Conservation (phyloP, 2,797 vertebrate genomes). For the Dromococcyx pavoninus region DNA sequence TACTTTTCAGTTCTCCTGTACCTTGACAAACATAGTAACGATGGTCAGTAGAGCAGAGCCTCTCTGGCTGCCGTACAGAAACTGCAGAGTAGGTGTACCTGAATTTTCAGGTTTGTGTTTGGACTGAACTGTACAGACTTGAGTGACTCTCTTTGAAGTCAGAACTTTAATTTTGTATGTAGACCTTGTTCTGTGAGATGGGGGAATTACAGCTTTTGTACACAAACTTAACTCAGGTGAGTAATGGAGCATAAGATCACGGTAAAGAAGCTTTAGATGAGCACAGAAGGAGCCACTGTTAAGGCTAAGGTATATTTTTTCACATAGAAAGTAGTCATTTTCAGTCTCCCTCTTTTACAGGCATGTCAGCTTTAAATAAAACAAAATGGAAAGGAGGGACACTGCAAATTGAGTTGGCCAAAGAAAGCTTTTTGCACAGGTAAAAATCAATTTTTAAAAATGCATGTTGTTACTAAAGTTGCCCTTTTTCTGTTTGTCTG, state of each 20-base stretch:
- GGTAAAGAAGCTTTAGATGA: not conserved
- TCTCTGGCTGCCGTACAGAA: not conserved
- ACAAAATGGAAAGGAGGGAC: slow-evolving; percentile 94
- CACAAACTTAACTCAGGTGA: not conserved
- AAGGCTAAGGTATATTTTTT: not conserved
- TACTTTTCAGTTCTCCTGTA: not conserved
- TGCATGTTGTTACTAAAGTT: not conserved
- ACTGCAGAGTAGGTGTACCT: not conserved
- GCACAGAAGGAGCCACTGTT: not conserved
- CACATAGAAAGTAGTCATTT: not conserved
- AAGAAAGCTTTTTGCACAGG: slow-evolving; percentile 93
- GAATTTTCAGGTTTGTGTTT: not conserved
- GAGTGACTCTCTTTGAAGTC: not conserved
- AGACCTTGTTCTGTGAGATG: not conserved
- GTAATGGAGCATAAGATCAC: not conserved
- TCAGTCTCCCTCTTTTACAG: slow-evolving; percentile 67
- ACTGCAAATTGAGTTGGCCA: slow-evolving; percentile 91
- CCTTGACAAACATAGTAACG: too few relatives aligned
- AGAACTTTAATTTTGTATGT: not conserved
- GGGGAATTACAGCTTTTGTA: not conserved
- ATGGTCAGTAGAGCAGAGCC: not conserved
- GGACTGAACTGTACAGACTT: not conserved
- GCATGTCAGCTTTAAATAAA: slow-evolving; percentile 89
- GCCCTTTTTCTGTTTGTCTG: not conserved
- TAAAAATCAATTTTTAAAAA: slow-evolving; percentile 41